Percentiles rank a stretch among this genome's conserved stretches.
phyloP scores from a whole-genome alignment of 1,140 invertebrate genomes.

The Drosophila mauritiana region DNA sequence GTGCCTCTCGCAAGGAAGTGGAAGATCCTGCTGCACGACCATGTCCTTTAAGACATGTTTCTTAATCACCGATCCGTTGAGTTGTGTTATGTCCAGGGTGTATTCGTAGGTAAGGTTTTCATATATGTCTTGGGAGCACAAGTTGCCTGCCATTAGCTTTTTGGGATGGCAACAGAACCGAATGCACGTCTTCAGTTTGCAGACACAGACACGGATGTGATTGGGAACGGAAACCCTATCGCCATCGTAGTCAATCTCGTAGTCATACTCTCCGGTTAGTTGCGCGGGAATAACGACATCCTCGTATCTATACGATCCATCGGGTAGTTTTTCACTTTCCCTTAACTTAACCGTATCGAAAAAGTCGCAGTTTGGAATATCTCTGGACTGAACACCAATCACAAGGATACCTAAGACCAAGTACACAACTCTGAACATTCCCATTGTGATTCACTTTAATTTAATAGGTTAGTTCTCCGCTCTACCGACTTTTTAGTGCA shows the following conservation, averaged over 20 bases:
- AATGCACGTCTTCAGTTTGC: slow-evolving; percentile 46
- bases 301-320: slow-evolving; percentile 59
- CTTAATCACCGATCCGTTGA: slow-evolving; percentile 11
- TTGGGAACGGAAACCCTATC: slow-evolving; percentile 15
- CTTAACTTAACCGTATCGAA: slow-evolving; percentile 63
- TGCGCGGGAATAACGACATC: slow-evolving; percentile 43
- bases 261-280: slow-evolving; percentile 37
- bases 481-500: neutral
- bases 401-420: neutral
- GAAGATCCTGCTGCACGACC: slow-evolving; percentile 40
- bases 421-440: neutral
- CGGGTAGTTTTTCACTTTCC: slow-evolving; percentile 7
- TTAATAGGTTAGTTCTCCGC: neutral
- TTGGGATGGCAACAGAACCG: slow-evolving; percentile 54
- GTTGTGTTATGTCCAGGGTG: slow-evolving; percentile 31
- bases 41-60: slow-evolving; percentile 32
- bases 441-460: neutral
- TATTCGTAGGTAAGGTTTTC: slow-evolving; percentile 11
- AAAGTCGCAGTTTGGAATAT: slow-evolving; percentile 50
- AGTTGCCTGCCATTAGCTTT: neutral
- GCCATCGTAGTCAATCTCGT: slow-evolving; percentile 6
- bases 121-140: slow-evolving; percentile 4
- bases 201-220: slow-evolving; percentile 58
- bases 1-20: slow-evolving; percentile 32
- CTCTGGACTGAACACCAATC: neutral